Conservation (phyloP, 2,113 vertebrate genomes). For the Notarius quadriscutis region DNA sequence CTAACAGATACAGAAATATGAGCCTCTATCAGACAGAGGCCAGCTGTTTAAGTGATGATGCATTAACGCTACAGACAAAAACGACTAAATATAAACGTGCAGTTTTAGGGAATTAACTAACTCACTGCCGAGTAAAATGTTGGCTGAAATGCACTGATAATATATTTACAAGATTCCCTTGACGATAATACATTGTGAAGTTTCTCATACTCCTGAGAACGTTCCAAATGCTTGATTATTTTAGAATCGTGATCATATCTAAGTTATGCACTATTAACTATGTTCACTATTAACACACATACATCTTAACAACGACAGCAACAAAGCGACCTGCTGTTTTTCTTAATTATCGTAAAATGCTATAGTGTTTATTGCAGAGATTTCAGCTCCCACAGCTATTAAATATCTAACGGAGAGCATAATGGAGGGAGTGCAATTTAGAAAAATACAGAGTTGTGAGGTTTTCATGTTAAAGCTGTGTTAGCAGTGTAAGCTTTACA, state of each 20-base stretch:
- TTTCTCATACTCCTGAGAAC: not conserved
- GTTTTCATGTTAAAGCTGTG: not conserved
- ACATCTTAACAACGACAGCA: not conserved
- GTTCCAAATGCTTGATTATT: not conserved
- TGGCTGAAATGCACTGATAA: not conserved
- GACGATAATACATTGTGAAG: not conserved
- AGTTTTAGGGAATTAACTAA: not conserved
- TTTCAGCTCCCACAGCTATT: constrained; percentile 28
- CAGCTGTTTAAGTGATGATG: constrained; percentile 32
- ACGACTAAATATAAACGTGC: not conserved
- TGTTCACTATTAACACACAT: not conserved
- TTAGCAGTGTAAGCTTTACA: not conserved
- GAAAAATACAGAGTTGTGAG: constrained; percentile 20
- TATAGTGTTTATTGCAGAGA: not conserved
- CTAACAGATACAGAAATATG: constrained; percentile 31
- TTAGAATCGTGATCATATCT: not conserved
- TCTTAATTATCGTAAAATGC: constrained; percentile 10
- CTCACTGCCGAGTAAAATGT: not conserved
- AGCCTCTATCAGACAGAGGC: constrained; percentile 23
- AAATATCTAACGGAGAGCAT: constrained; percentile 17
- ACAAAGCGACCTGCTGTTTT: not conserved
- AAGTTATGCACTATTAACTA: not conserved
- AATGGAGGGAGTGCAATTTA: constrained; percentile 4
- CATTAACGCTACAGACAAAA: not conserved
- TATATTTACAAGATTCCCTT: not conserved